Evolutionary conservation across 1,140 invertebrate species (phyloP).

Genomic region (Pogonomyrmex barbatus): DNA sequence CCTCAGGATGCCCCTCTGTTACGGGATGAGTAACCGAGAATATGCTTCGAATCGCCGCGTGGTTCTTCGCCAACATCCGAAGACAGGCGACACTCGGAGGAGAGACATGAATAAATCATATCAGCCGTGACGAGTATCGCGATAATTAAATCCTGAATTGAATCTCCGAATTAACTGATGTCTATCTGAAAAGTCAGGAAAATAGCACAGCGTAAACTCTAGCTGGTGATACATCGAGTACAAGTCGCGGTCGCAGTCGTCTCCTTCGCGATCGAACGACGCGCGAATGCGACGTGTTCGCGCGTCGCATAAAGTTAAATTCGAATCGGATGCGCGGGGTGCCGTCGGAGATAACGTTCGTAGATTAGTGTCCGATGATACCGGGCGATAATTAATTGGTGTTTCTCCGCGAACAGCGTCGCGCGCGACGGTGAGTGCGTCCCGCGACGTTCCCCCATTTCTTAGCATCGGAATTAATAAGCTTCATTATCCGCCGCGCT

Average conservation of each 20-base stretch:
- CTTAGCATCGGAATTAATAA: constrained; percentile 61
- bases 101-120: no score
- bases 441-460: constrained; percentile 52
- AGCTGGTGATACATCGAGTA: background rate
- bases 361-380: constrained; percentile 51
- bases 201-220: background rate
- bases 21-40: background rate
- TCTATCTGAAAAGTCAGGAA: background rate
- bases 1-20: constrained; percentile 74
- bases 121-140: background rate
- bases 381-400: constrained; percentile 54
- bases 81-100: background rate
- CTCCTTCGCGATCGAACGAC: constrained; percentile 20
- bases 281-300: background rate
- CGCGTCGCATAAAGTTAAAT: constrained; percentile 5
- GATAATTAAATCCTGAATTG: background rate
- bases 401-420: constrained; percentile 41
- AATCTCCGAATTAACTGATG: background rate
- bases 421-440: constrained; percentile 24
- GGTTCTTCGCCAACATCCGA: background rate
- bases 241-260: background rate
- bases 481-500: constrained; percentile 59
- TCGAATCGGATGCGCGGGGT: background rate
- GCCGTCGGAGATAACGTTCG: constrained; percentile 24
- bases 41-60: background rate